Evolutionary conservation across 1,140 invertebrate genomes (phyloP).

Genomic region (Neodiprion virginianus): DNA sequence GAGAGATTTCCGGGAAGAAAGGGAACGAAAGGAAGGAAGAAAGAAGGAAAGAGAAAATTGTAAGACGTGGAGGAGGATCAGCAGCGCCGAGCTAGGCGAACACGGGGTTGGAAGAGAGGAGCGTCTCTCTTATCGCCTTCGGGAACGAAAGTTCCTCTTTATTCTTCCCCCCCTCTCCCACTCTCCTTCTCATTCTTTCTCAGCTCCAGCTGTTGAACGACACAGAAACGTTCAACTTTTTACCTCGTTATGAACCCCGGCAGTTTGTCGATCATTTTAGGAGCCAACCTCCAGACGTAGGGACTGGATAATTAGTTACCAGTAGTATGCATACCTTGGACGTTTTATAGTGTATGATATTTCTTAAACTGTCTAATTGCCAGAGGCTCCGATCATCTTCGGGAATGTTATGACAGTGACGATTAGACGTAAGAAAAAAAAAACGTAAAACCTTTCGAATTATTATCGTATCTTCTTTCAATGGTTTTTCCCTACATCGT

Average conservation of each 20-base stretch:
- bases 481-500: too few species aligned
- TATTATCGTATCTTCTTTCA: too few species aligned
- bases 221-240: conserved; percentile 5
- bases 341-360: too few species aligned
- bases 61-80: not conserved
- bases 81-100: not conserved
- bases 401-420: too few species aligned
- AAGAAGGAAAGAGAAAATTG: not conserved
- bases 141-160: not conserved
- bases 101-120: not conserved
- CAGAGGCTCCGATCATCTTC: too few species aligned
- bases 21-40: not conserved
- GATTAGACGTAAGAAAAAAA: too few species aligned
- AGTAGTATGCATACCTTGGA: too few species aligned
- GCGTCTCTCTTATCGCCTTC: conserved; percentile 1
- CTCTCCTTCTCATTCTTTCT: not conserved
- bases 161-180: not conserved
- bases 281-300: too few species aligned
- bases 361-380: too few species aligned
- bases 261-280: not conserved
- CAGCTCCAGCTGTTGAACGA: too few species aligned
- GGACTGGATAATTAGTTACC: too few species aligned
- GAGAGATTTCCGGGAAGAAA: not conserved
- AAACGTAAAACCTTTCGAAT: too few species aligned
- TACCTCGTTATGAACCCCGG: not conserved